Conservation (phyloP, 2,888 invertebrate genomes). For the Allolobophora icterica region DNA sequence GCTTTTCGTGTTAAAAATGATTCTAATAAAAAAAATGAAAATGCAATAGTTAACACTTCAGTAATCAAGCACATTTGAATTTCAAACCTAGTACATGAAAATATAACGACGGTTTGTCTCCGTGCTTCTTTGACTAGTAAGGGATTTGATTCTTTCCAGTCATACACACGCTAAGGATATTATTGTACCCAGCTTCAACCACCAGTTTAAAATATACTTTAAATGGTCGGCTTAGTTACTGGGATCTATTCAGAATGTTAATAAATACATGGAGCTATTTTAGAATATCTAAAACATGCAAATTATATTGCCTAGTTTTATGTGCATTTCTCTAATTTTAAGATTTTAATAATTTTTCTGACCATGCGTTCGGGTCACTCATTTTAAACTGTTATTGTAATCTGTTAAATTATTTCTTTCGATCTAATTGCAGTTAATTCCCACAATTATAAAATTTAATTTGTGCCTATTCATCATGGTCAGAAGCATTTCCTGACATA, state of each 20-base stretch:
- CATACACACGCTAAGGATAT: constrained; percentile 11
- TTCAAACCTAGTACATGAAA: too few relatives aligned
- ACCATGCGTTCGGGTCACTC: background rate
- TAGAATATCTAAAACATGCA: too few relatives aligned
- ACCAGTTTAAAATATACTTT: background rate
- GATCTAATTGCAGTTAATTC: background rate
- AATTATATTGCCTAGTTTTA: background rate
- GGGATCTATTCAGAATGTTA: background rate
- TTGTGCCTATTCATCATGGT: background rate
- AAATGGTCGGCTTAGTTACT: background rate
- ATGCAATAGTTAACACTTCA: background rate
- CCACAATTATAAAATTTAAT: background rate
- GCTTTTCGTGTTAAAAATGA: too few relatives aligned
- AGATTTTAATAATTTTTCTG: background rate
- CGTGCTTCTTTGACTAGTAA: background rate
- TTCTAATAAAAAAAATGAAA: background rate
- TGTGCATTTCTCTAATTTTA: too few relatives aligned
- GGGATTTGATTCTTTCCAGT: constrained; percentile 6
- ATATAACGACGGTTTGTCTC: background rate
- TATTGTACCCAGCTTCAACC: background rate
- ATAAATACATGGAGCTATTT: background rate
- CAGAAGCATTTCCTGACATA: background rate
- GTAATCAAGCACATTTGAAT: too few relatives aligned
- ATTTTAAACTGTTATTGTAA: background rate
- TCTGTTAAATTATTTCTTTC: background rate